Percentiles rank a stretch among this genome's conserved stretches.
These are phyloP conservation scores for Frankliniella fusca DNA, from an alignment of 2,888 invertebrate genomes.

Conservation along the genomic window DNA sequence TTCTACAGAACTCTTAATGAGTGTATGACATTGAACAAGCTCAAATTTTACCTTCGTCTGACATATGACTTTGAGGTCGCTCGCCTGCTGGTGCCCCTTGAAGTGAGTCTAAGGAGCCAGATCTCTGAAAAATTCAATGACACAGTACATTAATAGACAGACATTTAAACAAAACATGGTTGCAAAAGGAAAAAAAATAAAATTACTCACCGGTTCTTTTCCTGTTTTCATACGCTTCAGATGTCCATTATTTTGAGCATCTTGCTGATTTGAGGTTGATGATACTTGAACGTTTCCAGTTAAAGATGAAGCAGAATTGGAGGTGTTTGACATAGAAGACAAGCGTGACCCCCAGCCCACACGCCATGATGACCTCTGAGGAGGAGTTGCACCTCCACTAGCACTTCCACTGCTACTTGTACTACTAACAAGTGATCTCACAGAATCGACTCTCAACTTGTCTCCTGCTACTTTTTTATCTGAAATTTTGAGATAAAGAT, in stretches of 20 bases:
- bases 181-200: conserved; percentile 15
- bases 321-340: background rate
- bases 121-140: conserved; percentile 42
- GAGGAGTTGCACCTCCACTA: conserved; percentile 4
- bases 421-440: conserved; percentile 8
- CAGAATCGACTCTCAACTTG: background rate
- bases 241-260: conserved; percentile 45
- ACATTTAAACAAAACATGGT: background rate
- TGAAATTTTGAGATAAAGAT: background rate
- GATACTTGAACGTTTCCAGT: background rate
- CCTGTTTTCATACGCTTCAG: conserved; percentile 50
- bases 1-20: background rate
- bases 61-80: conserved; percentile 46
- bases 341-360: conserved; percentile 3
- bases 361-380: conserved; percentile 4
- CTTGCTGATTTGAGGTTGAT: conserved; percentile 40
- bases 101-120: conserved; percentile 56
- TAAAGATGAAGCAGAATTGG: conserved; percentile 12
- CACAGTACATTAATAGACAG: conserved; percentile 24
- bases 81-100: conserved; percentile 48
- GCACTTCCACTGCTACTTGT: conserved; percentile 13
- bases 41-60: conserved; percentile 48
- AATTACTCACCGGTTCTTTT: conserved; percentile 44
- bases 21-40: background rate
- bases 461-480: background rate